Evolutionary conservation across 2,113 vertebrate species (phyloP).

Genomic region (Psettodes erumei): DNA sequence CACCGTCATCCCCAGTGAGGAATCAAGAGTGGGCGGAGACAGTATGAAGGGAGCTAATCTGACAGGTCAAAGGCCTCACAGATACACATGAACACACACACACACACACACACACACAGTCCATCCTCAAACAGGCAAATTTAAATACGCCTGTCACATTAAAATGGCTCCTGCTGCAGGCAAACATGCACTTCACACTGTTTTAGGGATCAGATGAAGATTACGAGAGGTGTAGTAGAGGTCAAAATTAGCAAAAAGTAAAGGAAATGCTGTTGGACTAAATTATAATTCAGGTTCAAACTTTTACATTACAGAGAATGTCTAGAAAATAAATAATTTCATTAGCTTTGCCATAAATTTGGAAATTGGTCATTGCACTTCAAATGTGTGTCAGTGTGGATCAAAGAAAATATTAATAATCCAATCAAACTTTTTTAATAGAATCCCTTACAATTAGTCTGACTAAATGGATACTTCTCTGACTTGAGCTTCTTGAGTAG

Average conservation of each 20-base stretch:
- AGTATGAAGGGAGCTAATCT: slow-evolving; percentile 55
- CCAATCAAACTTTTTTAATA: background rate
- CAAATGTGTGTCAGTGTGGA: too few relatives aligned
- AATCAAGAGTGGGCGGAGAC: slow-evolving; percentile 47
- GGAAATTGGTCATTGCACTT: too few relatives aligned
- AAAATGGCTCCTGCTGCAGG: slow-evolving; percentile 2
- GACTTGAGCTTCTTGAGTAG: background rate
- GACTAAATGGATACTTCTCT: background rate
- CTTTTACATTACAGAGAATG: background rate
- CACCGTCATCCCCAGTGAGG: slow-evolving; percentile 52
- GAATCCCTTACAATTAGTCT: background rate
- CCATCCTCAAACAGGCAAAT: background rate
- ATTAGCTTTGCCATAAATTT: background rate
- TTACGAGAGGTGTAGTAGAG: background rate
- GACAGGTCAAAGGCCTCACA: slow-evolving; percentile 57
- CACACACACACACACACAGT: slow-evolving; percentile 10
- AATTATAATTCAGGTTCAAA: background rate
- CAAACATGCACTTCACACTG: background rate
- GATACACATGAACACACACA: slow-evolving; percentile 22
- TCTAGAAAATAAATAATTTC: background rate
- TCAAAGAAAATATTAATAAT: background rate
- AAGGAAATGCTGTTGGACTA: background rate
- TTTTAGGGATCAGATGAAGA: slow-evolving; percentile 3
- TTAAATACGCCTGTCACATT: slow-evolving; percentile 2
- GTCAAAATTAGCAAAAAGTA: background rate